Evolutionary conservation across 2,797 vertebrate species (phyloP).

Genomic region (Tamandua tetradactyla): DNA sequence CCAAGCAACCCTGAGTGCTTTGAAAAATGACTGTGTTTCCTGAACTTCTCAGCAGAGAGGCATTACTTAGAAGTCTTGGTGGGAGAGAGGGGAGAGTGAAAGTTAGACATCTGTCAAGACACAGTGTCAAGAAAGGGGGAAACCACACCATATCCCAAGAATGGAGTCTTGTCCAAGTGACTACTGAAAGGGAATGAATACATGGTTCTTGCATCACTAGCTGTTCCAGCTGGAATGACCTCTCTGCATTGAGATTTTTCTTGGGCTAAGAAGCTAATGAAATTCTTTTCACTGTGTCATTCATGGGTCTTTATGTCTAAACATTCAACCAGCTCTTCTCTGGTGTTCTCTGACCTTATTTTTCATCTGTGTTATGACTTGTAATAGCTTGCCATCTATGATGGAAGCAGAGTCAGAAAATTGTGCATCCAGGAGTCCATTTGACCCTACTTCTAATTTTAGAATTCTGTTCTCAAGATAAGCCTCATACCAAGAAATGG

Average conservation of each 20-base stretch:
- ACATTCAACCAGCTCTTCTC: slow-evolving; percentile 75
- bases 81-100: slow-evolving; percentile 65
- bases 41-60: slow-evolving; percentile 65
- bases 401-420: neutral
- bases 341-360: slow-evolving; percentile 69
- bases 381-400: slow-evolving; percentile 43
- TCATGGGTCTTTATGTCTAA: slow-evolving; percentile 72
- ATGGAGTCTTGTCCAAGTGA: slow-evolving; percentile 75
- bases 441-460: neutral
- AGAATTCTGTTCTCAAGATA: neutral
- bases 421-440: neutral
- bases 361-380: slow-evolving; percentile 70
- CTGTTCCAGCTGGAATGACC: slow-evolving; percentile 51
- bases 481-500: no score
- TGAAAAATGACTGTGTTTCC: slow-evolving; percentile 75
- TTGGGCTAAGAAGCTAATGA: slow-evolving; percentile 80
- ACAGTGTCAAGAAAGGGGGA: slow-evolving; percentile 48
- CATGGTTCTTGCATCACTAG: slow-evolving; percentile 67
- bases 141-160: slow-evolving; percentile 58
- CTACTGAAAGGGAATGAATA: slow-evolving; percentile 71
- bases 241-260: slow-evolving; percentile 74
- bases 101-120: slow-evolving; percentile 69
- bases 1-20: slow-evolving; percentile 66
- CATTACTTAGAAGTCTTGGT: slow-evolving; percentile 82
- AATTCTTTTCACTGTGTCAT: slow-evolving; percentile 81